Evolutionary conservation across 2,797 vertebrate genomes (phyloP), one percentile per base, ranked within the genome.

Genomic region (Avahi laniger): DNA sequence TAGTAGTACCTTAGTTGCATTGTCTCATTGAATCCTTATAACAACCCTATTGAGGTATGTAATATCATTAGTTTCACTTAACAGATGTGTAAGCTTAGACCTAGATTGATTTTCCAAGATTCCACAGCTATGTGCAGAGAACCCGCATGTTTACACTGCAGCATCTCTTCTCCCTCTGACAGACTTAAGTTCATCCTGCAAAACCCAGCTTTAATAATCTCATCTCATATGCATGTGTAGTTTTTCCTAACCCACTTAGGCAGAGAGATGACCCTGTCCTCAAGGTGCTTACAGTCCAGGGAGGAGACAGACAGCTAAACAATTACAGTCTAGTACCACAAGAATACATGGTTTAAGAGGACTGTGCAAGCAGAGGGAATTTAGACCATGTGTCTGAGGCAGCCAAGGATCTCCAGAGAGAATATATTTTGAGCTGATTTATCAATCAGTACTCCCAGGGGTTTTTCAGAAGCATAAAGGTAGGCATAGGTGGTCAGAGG

Each of bases 51-150:
- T 12, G 41, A 84, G 3, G 38, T 87, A 59, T 52, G n/a, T 54
- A 76, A 38, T 91, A 69, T 52, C 65, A 63, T 35, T 81, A 38
- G 30, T 87, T n/a, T 90, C 61, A 73, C 9, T 73, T 90, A 76
- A 75, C 57, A 90, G 52, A 61, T 48, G 46, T 87, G 70, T 81
- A 78, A 73, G 59, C 76, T 84, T 50, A 93, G 84, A 88, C 43
- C 59, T 35, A 75, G 54, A 81, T 24, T 80, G 67, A 59, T 91
- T 96, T 92, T 80, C 76, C 69, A 79, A 85, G 80, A 57, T 94
- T 46, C 72, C 72, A 65, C n/a, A 92, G 87, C 41, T 48, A 15
- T 35, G 26, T 54, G 63, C 54, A 54, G 35, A 61, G 80, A 73
- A 69, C 43, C 73, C 70, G 33, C 38, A 89, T 52, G 4, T 81